These are phyloP conservation scores for Apotomis capreana DNA, from an alignment of 2,888 invertebrate species.

Conservation along the genomic window DNA sequence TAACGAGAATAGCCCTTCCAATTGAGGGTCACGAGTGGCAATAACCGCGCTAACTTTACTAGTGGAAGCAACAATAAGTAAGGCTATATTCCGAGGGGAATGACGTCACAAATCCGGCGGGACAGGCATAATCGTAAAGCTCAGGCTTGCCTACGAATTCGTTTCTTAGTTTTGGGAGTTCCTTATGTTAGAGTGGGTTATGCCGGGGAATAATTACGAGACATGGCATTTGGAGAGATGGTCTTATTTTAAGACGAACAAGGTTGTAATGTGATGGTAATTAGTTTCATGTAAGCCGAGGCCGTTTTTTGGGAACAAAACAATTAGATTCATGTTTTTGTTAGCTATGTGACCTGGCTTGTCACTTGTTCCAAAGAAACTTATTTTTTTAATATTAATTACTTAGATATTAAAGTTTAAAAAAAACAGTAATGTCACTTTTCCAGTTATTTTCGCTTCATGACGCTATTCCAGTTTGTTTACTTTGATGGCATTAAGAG, in stretches of 20 bases:
- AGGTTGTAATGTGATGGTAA: neutral
- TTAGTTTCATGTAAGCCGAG: too few relatives aligned
- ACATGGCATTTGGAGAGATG: conserved; percentile 28
- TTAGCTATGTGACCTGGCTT: too few relatives aligned
- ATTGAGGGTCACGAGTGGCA: conserved; percentile 41
- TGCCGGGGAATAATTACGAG: conserved; percentile 20
- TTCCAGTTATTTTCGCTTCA: too few relatives aligned
- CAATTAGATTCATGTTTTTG: too few relatives aligned
- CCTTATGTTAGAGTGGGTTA: conserved; percentile 21
- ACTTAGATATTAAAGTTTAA: too few relatives aligned
- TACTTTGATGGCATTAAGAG: too few relatives aligned
- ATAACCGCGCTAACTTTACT: conserved; percentile 46
- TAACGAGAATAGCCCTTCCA: conserved; percentile 41
- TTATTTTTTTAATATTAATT: too few relatives aligned
- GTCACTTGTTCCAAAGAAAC: too few relatives aligned
- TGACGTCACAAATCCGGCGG: conserved; percentile 58
- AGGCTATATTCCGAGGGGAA: conserved; percentile 47
- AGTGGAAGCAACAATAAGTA: conserved; percentile 51
- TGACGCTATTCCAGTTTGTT: too few relatives aligned
- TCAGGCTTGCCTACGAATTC: conserved; percentile 52
- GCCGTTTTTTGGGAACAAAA: too few relatives aligned
- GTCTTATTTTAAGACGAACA: neutral
- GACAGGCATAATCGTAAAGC: conserved; percentile 52
- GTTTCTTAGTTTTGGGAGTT: conserved; percentile 33
- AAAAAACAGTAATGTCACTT: too few relatives aligned